Percentiles rank a stretch among this genome's conserved stretches.
Conservation (phyloP, 2,888 invertebrate species). For the Tinea semifulvella region DNA sequence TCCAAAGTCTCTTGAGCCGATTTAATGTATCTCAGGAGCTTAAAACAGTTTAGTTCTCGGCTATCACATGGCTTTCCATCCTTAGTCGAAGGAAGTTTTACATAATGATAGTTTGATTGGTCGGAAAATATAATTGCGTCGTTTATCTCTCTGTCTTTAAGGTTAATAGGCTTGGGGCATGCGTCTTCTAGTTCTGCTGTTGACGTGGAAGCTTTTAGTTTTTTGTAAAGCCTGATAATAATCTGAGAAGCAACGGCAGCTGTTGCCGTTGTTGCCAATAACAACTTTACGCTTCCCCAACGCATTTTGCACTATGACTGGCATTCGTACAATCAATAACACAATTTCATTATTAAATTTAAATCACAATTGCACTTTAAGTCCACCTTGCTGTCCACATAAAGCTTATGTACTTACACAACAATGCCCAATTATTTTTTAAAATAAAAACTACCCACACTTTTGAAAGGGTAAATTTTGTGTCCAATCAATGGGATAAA, state of each 20-base stretch:
- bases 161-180: slow-evolving; percentile 36
- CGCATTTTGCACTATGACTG: slow-evolving; percentile 31
- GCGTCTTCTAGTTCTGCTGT: slow-evolving; percentile 29
- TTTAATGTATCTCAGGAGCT: slow-evolving; percentile 55
- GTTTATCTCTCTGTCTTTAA: slow-evolving; percentile 52
- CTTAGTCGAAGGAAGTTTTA: slow-evolving; percentile 44
- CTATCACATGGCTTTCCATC: slow-evolving; percentile 50
- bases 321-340: not conserved
- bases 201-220: not conserved
- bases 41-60: slow-evolving; percentile 53
- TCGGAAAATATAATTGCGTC: slow-evolving; percentile 60
- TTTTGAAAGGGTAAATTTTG: too few relatives aligned
- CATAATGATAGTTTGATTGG: slow-evolving; percentile 42
- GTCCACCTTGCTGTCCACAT: slow-evolving; percentile 54
- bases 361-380: slow-evolving; percentile 16
- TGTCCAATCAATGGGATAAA: not conserved
- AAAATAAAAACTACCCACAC: not conserved
- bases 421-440: too few relatives aligned
- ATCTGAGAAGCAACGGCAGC: slow-evolving; percentile 49
- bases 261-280: slow-evolving; percentile 53
- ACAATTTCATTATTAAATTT: slow-evolving; percentile 1
- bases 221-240: slow-evolving; percentile 42
- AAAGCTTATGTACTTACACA: not conserved
- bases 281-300: slow-evolving; percentile 52
- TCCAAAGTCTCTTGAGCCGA: slow-evolving; percentile 57